Evolutionary conservation across 2,888 invertebrate genomes (phyloP), one percentile per base, ranked within the genome.

Genomic region (Pseudanteris insignis): DNA sequence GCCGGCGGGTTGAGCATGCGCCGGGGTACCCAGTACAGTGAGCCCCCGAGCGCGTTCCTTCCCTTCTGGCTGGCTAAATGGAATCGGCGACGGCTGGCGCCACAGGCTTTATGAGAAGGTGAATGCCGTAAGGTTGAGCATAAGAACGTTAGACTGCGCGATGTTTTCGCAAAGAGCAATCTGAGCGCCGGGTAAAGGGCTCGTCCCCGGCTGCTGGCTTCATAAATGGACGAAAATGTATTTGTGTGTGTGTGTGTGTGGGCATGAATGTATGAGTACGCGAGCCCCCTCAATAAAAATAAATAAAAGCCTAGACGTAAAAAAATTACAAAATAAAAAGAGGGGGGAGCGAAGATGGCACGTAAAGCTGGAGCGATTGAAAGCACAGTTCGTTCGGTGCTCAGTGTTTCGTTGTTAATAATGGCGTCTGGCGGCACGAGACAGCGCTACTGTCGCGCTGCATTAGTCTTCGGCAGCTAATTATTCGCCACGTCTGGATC

Each of bases 121-220:
- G 66, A 68, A 65, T 66, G 61, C 55, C 57, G 47, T 50, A 54
- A 18, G 46, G 40, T 46, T 37, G 50, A 12, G 26, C 47, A 53
- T 66, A 67, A 67, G 53, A 55, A 66, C 64, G 61, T 64, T 57
- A 66, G 62, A 58, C 54, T 57, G 32, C 60, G 46, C 32, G 57
- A 54, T 65, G 3, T 68, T 65, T 66, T 65, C 57, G 60, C 51
- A 57, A 63, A 66, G 65, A 65, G 66, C 64, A 66, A 65, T 65
- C 64, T 64, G 48, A 38, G 9, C 36, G 21, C 21, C 13, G 25
- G 12, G 29, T 12, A 5, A 29, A 54, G 44, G 28, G 50, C 40
- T 40, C 15, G 40, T 26, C 26, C 38, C 46, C 33, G 38, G 18
- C 32, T 46, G 55, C 10, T 30, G 33, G 24, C 41, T 43, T 18